Evolutionary conservation across 1,140 invertebrate genomes (phyloP).

Genomic region (Anastrepha obliqua): DNA sequence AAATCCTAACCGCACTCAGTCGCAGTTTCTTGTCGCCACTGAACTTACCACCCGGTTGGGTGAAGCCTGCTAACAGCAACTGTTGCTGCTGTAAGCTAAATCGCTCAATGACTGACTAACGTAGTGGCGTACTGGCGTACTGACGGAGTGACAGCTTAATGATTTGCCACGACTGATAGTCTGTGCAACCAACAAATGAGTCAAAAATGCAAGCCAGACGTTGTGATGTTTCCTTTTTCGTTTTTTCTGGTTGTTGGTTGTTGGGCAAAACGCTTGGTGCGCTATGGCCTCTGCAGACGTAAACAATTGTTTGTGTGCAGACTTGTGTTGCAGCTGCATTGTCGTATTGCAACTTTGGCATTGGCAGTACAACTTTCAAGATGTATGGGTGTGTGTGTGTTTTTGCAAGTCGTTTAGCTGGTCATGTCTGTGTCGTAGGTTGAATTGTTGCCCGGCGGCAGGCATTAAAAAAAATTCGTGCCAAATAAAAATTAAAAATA

Average conservation of each 20-base stretch:
- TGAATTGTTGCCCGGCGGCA: slow-evolving; percentile 30
- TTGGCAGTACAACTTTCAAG: neutral
- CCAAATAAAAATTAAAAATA: neutral
- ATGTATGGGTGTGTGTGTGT: neutral
- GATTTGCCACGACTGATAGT: neutral
- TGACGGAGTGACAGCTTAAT: neutral
- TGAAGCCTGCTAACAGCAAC: neutral
- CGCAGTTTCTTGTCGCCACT: neutral
- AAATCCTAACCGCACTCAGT: neutral
- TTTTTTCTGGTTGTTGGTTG: neutral
- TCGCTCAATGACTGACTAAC: neutral
- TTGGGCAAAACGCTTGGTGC: neutral
- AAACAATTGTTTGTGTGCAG: slow-evolving; percentile 2
- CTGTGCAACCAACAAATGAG: neutral
- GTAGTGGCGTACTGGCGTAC: neutral
- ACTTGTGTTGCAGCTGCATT: slow-evolving; percentile 18
- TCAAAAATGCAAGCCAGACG: neutral
- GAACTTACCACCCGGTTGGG: neutral
- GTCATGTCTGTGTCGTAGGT: neutral
- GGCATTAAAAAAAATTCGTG: neutral
- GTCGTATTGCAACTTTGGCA: neutral
- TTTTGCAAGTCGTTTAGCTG: neutral
- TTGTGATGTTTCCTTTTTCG: neutral
- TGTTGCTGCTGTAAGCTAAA: slow-evolving; percentile 16
- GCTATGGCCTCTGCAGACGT: neutral